Percentiles rank a stretch among this genome's conserved stretches.
These are phyloP conservation scores for Philereme vetulata DNA, from an alignment of 2,888 invertebrate species.

Conservation along the genomic window DNA sequence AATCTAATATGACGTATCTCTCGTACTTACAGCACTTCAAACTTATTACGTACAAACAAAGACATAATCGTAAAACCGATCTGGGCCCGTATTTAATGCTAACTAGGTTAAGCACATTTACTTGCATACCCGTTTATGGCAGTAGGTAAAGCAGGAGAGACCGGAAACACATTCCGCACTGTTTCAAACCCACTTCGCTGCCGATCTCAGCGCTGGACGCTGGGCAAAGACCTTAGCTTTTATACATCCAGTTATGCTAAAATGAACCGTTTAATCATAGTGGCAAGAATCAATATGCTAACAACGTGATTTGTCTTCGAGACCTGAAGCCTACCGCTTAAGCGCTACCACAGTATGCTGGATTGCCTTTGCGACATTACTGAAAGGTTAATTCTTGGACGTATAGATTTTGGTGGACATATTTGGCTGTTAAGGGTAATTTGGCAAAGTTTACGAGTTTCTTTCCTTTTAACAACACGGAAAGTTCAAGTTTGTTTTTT, in stretches of 20 bases:
- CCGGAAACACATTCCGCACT: constrained; percentile 63
- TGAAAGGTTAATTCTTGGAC: constrained; percentile 19
- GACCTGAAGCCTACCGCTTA: constrained; percentile 36
- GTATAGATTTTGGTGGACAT: background rate
- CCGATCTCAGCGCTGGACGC: constrained; percentile 34
- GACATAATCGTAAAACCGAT: constrained; percentile 33
- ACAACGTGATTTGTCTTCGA: constrained; percentile 29
- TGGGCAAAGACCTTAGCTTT: constrained; percentile 13
- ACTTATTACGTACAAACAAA: constrained; percentile 28
- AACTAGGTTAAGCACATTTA: constrained; percentile 48
- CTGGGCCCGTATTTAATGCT: constrained; percentile 38
- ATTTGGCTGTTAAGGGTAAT: no score
- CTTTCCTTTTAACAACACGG: no score
- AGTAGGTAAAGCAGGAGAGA: constrained; percentile 35
- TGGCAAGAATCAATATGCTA: constrained; percentile 27
- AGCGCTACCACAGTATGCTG: constrained; percentile 20
- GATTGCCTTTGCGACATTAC: constrained; percentile 21
- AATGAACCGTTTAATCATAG: constrained; percentile 27
- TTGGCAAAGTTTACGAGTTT: no score
- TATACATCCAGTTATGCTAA: constrained; percentile 20
- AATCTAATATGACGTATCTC: constrained; percentile 1
- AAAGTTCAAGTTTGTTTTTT: no score
- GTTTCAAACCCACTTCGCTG: constrained; percentile 67
- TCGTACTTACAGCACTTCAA: constrained; percentile 11
- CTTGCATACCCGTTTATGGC: constrained; percentile 17